Conservation (phyloP, 2,113 vertebrate species). For the Pelecanus crispus region DNA sequence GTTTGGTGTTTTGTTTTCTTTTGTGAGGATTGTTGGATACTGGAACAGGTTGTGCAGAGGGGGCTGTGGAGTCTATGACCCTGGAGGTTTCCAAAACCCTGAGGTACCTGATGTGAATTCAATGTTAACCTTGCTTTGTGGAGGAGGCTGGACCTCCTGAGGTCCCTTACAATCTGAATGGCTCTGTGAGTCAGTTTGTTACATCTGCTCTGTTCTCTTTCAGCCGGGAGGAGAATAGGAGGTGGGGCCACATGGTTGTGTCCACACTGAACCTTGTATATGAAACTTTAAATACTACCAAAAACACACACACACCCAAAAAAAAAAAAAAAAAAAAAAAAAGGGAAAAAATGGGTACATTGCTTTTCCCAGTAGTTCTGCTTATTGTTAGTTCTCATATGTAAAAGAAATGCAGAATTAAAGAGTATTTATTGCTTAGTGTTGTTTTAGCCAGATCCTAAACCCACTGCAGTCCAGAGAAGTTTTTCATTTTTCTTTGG, state of each 20-base stretch:
- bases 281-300: not conserved
- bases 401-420: not conserved
- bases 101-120: not conserved
- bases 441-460: not conserved
- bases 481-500: not conserved
- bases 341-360: not conserved
- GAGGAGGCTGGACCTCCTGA: not conserved
- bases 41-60: not conserved
- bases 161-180: not conserved
- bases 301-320: not conserved
- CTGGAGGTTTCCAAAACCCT: not conserved
- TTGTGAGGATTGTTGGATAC: not conserved
- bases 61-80: not conserved
- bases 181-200: not conserved
- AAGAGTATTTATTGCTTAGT: not conserved
- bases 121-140: not conserved
- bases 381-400: not conserved
- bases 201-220: not conserved
- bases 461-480: not conserved
- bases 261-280: not conserved
- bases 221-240: not conserved
- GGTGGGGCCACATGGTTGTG: accelerated
- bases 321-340: no score
- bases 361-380: not conserved
- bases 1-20: not conserved